Evolutionary conservation across 1,140 invertebrate species (phyloP).

Genomic region (Anastatus disparis): DNA sequence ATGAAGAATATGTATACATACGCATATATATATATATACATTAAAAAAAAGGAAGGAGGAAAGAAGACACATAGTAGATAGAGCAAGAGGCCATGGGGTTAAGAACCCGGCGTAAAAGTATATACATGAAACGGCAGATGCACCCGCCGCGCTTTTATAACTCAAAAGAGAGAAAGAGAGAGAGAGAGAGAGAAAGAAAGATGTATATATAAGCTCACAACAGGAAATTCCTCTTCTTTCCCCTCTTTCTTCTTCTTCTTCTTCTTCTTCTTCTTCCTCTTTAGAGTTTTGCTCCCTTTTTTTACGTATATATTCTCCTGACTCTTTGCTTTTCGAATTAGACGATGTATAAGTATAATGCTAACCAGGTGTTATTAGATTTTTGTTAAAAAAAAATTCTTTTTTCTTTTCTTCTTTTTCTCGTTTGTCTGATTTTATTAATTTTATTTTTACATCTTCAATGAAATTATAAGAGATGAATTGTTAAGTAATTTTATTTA

Average conservation of each 20-base stretch:
- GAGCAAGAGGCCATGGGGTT: slow-evolving; percentile 47
- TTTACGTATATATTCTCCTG: too few species aligned
- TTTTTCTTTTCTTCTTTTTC: too few species aligned
- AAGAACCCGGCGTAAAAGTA: slow-evolving; percentile 54
- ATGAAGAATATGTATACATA: background rate
- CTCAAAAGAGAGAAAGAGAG: too few species aligned
- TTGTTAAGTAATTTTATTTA: too few species aligned
- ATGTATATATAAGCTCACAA: slow-evolving; percentile 65
- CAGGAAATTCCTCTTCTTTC: slow-evolving; percentile 62
- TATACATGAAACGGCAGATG: slow-evolving; percentile 62
- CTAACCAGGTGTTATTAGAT: slow-evolving; percentile 13
- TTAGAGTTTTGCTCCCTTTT: slow-evolving; percentile 3
- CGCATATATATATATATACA: too few species aligned
- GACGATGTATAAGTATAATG: background rate
- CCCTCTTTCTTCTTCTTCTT: slow-evolving; percentile 26
- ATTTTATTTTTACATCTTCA: too few species aligned
- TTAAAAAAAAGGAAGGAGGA: slow-evolving; percentile 3
- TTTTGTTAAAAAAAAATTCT: too few species aligned
- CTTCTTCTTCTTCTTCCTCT: slow-evolving; percentile 11
- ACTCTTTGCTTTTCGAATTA: too few species aligned
- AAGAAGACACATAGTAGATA: background rate
- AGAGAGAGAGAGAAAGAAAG: too few species aligned
- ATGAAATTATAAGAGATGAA: too few species aligned
- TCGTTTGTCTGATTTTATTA: too few species aligned
- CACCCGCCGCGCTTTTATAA: slow-evolving; percentile 56